Base-by-base conservation (phyloP, 2,797 vertebrate genomes). In the Lithobates sylvaticus region DNA sequence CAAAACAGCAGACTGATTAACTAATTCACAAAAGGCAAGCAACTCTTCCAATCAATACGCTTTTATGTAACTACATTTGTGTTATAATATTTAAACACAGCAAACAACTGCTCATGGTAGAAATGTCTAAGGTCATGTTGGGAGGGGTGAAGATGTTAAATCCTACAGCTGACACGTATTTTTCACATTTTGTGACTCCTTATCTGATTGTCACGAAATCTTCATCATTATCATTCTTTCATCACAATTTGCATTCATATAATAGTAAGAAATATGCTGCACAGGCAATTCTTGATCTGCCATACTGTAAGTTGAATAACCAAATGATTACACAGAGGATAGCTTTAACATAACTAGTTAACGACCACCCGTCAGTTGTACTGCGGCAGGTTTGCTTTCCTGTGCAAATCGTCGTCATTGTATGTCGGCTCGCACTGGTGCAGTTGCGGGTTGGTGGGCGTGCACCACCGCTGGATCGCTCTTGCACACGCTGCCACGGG, bases 1-100 rank as follows among this genome's bases (percentile, higher is more conserved):
- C 88, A 91, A 93, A 93, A 90, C 82, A 91, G 87, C 80, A 92
- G 91, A 81, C 90, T 93, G 91, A 91, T 92, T 93, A 93, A 92
- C 90, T 91, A 92, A 92, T 92, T 88, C 89, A 92, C 85, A 91
- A 92, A 93, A 93, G 90, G 50, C 83, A 92, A 91, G 89, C 88
- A 88, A 91, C 91, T 91, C 88, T 91, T 88, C 84, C 86, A 92
- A 91, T 90, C 90, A 92, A 91, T 94, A 91, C 89, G 88, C 76
- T 92, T 92, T 89, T 90, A 85, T 91, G 81, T 81, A 92, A 91
- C 89, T 90, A 89, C 90, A 91, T 91, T 91, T 91, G 88, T 86
- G 88, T 90, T 92, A 84, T 89, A 88, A 90, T 92, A 91, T 86
- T 91, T 90, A 92, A 92, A 91, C 71, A 90, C 64, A 88, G 81